Base-by-base conservation (phyloP, 2,113 vertebrate genomes). In the Nothoprocta perdicaria region DNA sequence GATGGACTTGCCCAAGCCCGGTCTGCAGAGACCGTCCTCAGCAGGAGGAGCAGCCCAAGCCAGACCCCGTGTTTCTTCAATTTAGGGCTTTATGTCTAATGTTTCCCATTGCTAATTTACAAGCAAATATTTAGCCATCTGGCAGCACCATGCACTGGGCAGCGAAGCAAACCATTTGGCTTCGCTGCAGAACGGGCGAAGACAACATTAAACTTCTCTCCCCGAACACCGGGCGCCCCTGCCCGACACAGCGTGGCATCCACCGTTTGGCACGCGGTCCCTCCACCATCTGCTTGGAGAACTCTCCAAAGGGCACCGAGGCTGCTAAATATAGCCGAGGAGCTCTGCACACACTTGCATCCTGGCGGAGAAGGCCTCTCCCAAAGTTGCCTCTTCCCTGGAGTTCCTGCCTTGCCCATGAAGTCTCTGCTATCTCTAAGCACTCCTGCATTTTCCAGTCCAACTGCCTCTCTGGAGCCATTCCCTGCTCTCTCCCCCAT, bases 71-170 rank as follows among this genome's bases (percentile, higher is more conserved):
- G 1, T 50, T 91, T 57, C 91, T 83, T 65, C 81, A 43, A 0
- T 72, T 74, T 48, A 63, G 45, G 52, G 52, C 33, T 87, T 73
- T 86, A 79, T 22, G 9, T 52, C 1, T n/a, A 63, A 38, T 10
- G 33, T 45, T 95, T 83, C 65, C 82, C 73, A 19, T n/a, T 85
- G 92, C 76, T 94, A 85, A 95, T 83, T 87, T 88, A 71, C 72
- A 84, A 91, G 92, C 82, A 94, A 89, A 85, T 91, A 89, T 89
- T 89, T 92, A 91, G 89, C 92, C 94, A 94, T 88, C 94, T 94
- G 95, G 88, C 93, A 94, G 86, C 71, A 55, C 67, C 6, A 7
- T 82, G 66, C 88, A 38, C 63, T 4, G 7, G 83, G 88, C 92
- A 95, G 85, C 92, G 82, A 29, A 90, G 93, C 19, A 0, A 92